Base-by-base conservation (phyloP, 2,888 invertebrate species). In the Crematogaster levior region DNA sequence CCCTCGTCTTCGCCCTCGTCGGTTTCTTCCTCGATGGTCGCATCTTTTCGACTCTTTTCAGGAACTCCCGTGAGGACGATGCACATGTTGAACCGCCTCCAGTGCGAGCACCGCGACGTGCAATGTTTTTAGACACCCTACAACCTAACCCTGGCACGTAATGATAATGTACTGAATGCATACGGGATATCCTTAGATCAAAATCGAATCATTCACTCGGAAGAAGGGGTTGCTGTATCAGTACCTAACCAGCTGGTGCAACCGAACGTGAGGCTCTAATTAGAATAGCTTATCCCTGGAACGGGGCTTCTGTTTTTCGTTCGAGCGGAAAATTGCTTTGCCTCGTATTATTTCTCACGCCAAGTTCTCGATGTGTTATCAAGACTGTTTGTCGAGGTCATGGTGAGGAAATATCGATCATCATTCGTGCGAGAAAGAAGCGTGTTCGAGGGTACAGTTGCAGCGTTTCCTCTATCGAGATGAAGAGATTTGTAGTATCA, bases 401-500 rank as follows among this genome's bases (percentile, higher is more conserved):
- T 24, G 61, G 65, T 56, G 37, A 86, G 65, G 30, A 84, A 83
- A 72, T 82, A 85, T 90, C 75, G 84, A 88, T 88, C 77, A 80
- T 79, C 83, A 77, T 82, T 89, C 87, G 83, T 83, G 84, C 83
- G 87, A 75, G 73, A 84, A 77, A 74, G 65, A 84, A 81, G 60
- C 77, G 75, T 85, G 81, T 79, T 80, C 58, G 77, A 85, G 82
- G n/a, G 34, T 74, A 75, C 56, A 61, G 60, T 65, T 70, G 73
- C 61, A 46, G 30, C 56, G 74, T 80, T 66, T 77, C 79, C 43
- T 60, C 80, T 53, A 60, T 43, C 81, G 74, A 79, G 81, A 74
- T 66, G 75, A 81, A 85, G 74, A 75, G 79, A 87, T 89, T 88
- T 90, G 87, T 88, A 90, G 90, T 90, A 89, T 90, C 89, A 90